Evolutionary conservation across 2,797 vertebrate species (phyloP).

Genomic region (Intellagama lesueurii): DNA sequence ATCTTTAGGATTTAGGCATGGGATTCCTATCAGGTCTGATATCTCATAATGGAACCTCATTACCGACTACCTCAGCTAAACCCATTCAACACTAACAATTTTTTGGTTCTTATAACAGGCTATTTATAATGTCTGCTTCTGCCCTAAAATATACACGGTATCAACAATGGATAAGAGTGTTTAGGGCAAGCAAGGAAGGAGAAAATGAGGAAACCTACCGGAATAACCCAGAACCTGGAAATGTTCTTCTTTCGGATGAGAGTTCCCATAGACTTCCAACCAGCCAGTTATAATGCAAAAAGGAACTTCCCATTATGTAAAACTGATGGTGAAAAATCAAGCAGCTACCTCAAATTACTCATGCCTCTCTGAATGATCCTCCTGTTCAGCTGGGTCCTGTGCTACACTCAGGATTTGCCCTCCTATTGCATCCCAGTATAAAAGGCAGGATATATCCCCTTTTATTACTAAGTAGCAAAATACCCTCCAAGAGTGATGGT

Average conservation of each 20-base stretch:
- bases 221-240: too few species aligned
- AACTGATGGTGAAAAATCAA: conserved; percentile 24
- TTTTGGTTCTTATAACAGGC: too few species aligned
- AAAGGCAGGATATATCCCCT: not conserved
- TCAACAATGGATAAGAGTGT: not conserved
- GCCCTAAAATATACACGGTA: too few species aligned
- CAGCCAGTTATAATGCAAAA: not conserved
- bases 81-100: too few species aligned
- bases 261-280: too few species aligned
- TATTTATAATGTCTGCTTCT: too few species aligned
- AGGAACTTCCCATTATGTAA: not conserved
- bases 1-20: too few species aligned
- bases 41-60: too few species aligned
- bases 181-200: not conserved
- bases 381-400: not conserved
- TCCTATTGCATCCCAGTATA: not conserved
- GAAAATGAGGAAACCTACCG: not conserved
- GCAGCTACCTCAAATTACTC: not conserved
- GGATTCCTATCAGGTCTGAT: too few species aligned
- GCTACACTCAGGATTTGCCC: not conserved
- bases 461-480: not conserved
- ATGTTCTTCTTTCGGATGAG: too few species aligned
- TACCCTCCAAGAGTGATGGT: not conserved
- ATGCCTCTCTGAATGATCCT: not conserved
- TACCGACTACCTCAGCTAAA: too few species aligned